Base-by-base conservation (phyloP, 2,888 invertebrate genomes). In the Sylvicola cinctus region DNA sequence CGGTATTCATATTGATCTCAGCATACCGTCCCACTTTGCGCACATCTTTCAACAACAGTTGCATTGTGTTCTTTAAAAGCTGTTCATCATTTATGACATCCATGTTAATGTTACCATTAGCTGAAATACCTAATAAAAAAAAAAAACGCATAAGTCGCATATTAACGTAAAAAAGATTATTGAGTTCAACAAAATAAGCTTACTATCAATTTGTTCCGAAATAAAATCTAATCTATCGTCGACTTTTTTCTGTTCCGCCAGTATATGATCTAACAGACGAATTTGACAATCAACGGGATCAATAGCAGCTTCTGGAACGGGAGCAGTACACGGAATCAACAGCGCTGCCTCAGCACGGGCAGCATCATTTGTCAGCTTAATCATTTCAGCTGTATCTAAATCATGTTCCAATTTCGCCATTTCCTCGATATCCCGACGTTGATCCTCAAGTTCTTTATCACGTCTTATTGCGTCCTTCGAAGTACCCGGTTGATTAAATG, bases 261-360 rank as follows among this genome's bases (percentile, higher is more conserved):
- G 68, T 35, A 87, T 69, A 49, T 85, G 83, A 16, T 76, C 72
- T 41, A 85, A 58, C 33, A 88, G 61, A 36, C 78, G 70, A 45
- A 74, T 63, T 42, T 78, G 70, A 45, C 87, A 87, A 50, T 75
- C 79, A 31, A 68, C 63, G 31, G 76, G 69, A 55, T 84, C 78
- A 36, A 84, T 84, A 3, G 80, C 72, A 10, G 79, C 78, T 52
- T 85, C 83, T 0, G 84, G 84, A 53, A 75, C 71, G 10, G 83
- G 84, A 41, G 69, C 70, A 32, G 51, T 49, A 4, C 55, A 57
- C 32, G 35, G 34, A 25, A 33, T 20, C 7, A 35, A 16, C n/a
- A 33, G 32, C 8, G 15, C 16, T 3, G n/a, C 28, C 28, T 28
- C 28, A n/a, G 14, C 14, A 5, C 28, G 28, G 27, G 25, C 16